Percentiles rank a stretch among this genome's conserved stretches.
These are phyloP conservation scores for Clarias batrachus DNA, from an alignment of 2,113 vertebrate genomes.

Conservation along the genomic window DNA sequence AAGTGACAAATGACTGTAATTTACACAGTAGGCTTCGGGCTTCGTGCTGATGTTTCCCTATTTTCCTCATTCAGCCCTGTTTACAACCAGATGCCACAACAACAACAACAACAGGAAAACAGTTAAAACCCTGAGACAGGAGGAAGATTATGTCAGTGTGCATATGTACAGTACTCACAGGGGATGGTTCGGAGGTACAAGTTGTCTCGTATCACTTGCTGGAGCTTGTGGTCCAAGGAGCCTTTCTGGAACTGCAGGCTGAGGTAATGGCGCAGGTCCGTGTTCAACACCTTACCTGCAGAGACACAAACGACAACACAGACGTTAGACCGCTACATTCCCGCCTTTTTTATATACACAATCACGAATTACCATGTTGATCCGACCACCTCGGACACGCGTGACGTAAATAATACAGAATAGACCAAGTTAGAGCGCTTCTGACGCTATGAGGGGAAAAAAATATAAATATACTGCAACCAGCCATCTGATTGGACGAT, in stretches of 20 bases:
- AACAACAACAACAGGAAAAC: background rate
- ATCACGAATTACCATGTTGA: background rate
- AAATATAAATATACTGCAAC: background rate
- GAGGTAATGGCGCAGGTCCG: slow-evolving; percentile 95
- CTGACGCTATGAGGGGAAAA: too few relatives aligned
- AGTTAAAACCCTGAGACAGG: background rate
- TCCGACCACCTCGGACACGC: background rate
- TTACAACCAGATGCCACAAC: background rate
- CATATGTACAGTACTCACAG: slow-evolving; percentile 80
- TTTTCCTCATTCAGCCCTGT: background rate
- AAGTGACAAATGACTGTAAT: background rate
- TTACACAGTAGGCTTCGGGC: background rate
- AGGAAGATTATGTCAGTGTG: background rate
- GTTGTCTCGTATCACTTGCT: slow-evolving; percentile 99
- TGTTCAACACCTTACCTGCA: slow-evolving; percentile 95
- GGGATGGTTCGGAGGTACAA: slow-evolving; percentile 97
- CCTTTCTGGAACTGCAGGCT: slow-evolving; percentile 99
- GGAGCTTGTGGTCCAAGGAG: slow-evolving; percentile 95
- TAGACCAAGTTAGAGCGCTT: background rate
- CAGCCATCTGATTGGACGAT: slow-evolving; percentile 11
- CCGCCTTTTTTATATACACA: background rate
- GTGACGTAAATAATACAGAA: background rate
- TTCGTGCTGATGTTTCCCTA: background rate
- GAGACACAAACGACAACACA: slow-evolving; percentile 8
- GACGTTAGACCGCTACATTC: background rate